Evolutionary conservation across 2,113 vertebrate species (phyloP), one percentile per base, ranked within the genome.

Genomic region (Dicentrarchus labrax): DNA sequence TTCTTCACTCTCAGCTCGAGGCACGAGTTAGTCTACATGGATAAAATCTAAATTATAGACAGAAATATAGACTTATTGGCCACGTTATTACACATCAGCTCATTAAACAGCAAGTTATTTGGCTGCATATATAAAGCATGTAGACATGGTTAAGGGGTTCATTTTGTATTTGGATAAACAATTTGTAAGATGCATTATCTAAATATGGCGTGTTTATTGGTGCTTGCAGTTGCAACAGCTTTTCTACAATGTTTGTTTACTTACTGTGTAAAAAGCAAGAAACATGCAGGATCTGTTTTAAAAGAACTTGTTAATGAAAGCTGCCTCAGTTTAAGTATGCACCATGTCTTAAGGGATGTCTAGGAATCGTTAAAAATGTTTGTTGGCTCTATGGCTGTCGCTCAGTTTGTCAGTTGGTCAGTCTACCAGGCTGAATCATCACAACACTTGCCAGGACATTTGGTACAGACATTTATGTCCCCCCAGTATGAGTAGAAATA

Each of bases 91-190:
- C 57, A 48, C 62, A 39, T 21, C 38, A 50, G 9, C 43, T 71
- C 16, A 36, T 71, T 66, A 59, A 80, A 70, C 47, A 70, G 57
- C 2, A 16, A 38, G 6, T 59, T 22, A 43, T 50, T 21, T 74
- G 38, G 17, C 24, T 41, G 60, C 53, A 19, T 38, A 2, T 61
- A 48, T 39, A 30, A 30, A 61, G 39, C 38, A 41, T 56, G 5
- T 2, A 50, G 12, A n/a, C 8, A 22, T 51, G 17, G 16, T 59
- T 36, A 57, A 70, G 38, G 15, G 57, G n/a, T 16, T 54, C 8
- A 76, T 76, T 70, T 39, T 11, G 17, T 30, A 38, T 82, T 69
- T 15, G 16, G 54, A 61, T 45, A 39, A 56, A 82, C 45, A 45
- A 38, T 60, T 11, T 41, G 36, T 13, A 73, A 19, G 24, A 72